Conservation (phyloP, 2,113 vertebrate species). For the Excalfactoria chinensis region DNA sequence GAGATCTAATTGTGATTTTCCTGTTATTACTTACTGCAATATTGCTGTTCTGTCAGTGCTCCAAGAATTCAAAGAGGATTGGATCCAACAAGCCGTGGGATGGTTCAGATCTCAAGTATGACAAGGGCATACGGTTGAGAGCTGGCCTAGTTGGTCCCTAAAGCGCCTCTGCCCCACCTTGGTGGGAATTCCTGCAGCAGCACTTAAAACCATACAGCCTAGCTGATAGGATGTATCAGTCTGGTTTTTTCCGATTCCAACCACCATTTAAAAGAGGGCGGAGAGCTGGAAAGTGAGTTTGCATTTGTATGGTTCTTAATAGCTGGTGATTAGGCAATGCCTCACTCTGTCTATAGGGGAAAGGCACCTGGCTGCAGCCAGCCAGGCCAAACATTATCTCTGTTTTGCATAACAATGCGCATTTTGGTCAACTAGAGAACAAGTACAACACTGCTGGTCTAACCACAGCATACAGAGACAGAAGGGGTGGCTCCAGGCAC, state of each 20-base stretch:
- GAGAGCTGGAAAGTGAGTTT: background rate
- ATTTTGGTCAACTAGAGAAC: background rate
- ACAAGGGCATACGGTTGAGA: background rate
- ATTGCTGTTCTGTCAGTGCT: background rate
- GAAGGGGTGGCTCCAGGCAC: no score
- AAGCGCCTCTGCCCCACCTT: background rate
- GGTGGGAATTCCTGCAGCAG: background rate
- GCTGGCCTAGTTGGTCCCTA: background rate
- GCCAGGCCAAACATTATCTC: background rate
- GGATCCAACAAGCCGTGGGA: background rate
- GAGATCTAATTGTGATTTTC: background rate
- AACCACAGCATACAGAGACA: background rate
- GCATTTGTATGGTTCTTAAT: background rate
- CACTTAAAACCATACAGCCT: background rate
- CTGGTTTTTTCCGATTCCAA: constrained; percentile 12
- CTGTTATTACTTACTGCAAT: background rate
- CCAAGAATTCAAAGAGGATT: background rate
- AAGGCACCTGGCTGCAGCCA: background rate
- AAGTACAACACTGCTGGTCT: background rate
- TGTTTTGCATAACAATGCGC: background rate
- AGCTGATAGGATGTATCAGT: background rate
- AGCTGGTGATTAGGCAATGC: background rate
- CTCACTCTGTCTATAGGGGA: background rate
- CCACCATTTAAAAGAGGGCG: background rate
- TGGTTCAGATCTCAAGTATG: background rate